These are phyloP conservation scores for Potorous gilbertii DNA, from an alignment of 2,797 vertebrate genomes.

Conservation along the genomic window DNA sequence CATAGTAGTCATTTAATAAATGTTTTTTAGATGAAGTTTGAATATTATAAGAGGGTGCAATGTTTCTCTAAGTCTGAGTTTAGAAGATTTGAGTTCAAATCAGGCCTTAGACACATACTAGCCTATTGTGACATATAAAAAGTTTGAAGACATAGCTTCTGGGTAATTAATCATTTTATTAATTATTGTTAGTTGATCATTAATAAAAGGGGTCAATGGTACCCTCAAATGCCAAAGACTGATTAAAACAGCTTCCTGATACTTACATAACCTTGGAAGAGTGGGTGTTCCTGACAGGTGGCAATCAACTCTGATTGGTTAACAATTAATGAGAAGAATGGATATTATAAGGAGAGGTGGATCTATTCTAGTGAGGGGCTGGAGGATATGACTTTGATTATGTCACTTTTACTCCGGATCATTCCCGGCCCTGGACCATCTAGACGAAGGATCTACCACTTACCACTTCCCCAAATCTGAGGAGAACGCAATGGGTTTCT, in stretches of 20 bases:
- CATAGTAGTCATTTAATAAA: background rate
- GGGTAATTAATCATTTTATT: background rate
- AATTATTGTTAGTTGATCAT: background rate
- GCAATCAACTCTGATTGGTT: background rate
- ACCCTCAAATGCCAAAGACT: background rate
- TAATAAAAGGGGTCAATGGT: background rate
- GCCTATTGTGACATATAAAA: background rate
- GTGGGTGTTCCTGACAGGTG: background rate
- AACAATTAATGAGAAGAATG: background rate
- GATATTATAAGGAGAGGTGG: background rate
- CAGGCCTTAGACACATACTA: background rate
- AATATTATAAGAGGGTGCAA: background rate
- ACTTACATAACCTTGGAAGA: background rate
- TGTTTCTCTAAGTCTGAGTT: background rate
- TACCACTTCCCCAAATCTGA: no score
- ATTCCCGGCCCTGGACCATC: background rate
- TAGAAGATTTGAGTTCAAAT: background rate
- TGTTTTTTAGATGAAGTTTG: background rate
- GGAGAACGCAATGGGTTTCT: background rate
- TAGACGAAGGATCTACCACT: background rate
- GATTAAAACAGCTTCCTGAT: background rate
- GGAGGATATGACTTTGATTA: background rate
- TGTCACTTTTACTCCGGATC: background rate
- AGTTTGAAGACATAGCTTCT: background rate
- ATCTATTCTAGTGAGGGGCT: background rate